Conservation (phyloP, 2,888 invertebrate genomes). For the Drosophila histrio region DNA sequence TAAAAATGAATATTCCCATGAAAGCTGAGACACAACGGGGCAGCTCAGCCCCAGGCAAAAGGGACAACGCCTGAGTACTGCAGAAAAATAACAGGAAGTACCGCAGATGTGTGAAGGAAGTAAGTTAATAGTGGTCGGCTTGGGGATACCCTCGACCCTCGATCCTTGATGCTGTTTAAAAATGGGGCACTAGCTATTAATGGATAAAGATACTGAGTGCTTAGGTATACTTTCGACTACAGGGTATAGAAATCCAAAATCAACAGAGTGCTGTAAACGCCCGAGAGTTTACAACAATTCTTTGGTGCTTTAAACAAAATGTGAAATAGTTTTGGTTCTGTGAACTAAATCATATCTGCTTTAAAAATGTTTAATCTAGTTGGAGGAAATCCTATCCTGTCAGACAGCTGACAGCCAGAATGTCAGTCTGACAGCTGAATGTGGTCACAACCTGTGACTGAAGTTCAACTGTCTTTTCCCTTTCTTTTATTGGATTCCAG, state of each 20-base stretch:
- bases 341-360: background rate
- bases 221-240: background rate
- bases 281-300: background rate
- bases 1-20: conserved; percentile 35
- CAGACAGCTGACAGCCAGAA: background rate
- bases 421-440: conserved; percentile 4
- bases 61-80: conserved; percentile 29
- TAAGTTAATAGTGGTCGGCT: background rate
- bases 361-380: conserved; percentile 2
- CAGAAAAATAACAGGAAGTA: conserved; percentile 8
- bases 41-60: background rate
- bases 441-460: conserved; percentile 14
- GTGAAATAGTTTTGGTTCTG: background rate
- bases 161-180: too few species aligned
- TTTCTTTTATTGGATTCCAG: conserved; percentile 14
- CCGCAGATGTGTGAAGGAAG: background rate
- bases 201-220: too few species aligned
- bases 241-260: background rate
- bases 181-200: too few species aligned
- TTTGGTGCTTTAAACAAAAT: background rate
- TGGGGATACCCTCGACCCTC: background rate
- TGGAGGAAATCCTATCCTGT: background rate
- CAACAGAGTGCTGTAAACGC: background rate
- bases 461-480: conserved; percentile 1
- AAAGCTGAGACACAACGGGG: conserved; percentile 3